These are phyloP conservation scores for Epizoanthus rinbou DNA, from an alignment of 92 coral and sea anemone species.

Conservation along the genomic window DNA sequence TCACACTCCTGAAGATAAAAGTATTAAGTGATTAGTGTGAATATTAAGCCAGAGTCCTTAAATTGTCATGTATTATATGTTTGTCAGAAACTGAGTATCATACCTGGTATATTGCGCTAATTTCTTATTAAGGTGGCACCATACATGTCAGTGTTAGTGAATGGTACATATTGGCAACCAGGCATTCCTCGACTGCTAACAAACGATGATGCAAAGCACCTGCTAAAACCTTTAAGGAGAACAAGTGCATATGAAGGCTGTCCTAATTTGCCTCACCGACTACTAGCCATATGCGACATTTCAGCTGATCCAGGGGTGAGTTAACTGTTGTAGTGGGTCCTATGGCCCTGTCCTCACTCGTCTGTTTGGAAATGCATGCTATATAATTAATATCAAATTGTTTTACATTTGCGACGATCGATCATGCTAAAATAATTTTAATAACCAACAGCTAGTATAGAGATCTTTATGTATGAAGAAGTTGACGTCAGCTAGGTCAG, in stretches of 20 bases:
- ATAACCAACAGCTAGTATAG: too few species aligned
- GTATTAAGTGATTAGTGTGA: too few species aligned
- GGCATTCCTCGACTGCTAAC: constrained; percentile 90
- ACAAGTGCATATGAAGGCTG: constrained; percentile 96
- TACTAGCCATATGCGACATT: constrained; percentile 92
- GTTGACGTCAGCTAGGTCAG: too few species aligned
- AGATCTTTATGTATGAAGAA: too few species aligned
- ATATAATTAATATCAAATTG: too few species aligned
- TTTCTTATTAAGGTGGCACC: constrained; percentile 83
- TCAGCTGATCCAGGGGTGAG: constrained; percentile 91
- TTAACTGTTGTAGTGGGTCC: neutral
- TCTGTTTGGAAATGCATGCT: neutral
- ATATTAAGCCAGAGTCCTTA: too few species aligned
- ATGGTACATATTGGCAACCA: constrained; percentile 97
- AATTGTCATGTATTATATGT: too few species aligned
- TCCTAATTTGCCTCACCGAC: constrained; percentile 88
- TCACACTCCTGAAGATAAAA: too few species aligned
- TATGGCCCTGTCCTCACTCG: neutral
- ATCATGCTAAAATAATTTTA: too few species aligned
- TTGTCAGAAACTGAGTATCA: neutral
- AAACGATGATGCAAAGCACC: constrained; percentile 87
- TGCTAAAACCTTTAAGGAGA: constrained; percentile 73
- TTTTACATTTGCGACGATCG: too few species aligned
- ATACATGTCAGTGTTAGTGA: constrained; percentile 93
- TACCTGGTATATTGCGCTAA: neutral